Base-by-base conservation (phyloP, 2,113 vertebrate genomes). In the Myotis brandtii region DNA sequence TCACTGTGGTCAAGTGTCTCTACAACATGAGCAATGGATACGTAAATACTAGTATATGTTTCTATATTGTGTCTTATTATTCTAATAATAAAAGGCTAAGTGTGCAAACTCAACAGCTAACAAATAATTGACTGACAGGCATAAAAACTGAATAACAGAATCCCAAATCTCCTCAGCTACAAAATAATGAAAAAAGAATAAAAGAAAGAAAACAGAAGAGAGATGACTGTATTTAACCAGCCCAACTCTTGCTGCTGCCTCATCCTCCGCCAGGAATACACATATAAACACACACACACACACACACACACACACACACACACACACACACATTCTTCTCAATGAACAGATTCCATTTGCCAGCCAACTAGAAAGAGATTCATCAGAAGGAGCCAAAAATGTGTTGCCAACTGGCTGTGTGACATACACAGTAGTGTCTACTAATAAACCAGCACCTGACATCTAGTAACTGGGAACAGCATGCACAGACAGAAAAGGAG, bases 331-430 rank as follows among this genome's bases (percentile, higher is more conserved):
- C 48, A 11, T 25, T 32, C 70, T 92, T 92, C 92, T 95, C 94
- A 92, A 67, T 86, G 94, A 97, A 87, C 72, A 86, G 76, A 91
- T 85, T 89, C 46, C n/a, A 85, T 52, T 46, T 91, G 73, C 94
- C 87, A 91, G 73, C 72, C 90, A 95, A 84, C 76, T 72, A 93
- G 69, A 90, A 96, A 94, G 87, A 97, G 92, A 95, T 76, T 86
- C 73, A 72, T 56, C 43, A 76, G 70, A 96, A 93, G 81, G 85
- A 97, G 92, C 96, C 96, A 95, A 91, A 89, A 88, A 50, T 3
- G 25, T 30, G 20, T 17, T 96, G 97, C 97, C 97, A 97, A 89
- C 81, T 95, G 95, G 96, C 96, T 86, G 69, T 40, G 85, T 86
- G 95, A 76, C 86, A 59, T 16, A 62, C 88, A 96, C 82, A 94